phyloP scores from a whole-genome alignment of 2,113 vertebrate genomes.

The Peucedramus taeniatus region DNA sequence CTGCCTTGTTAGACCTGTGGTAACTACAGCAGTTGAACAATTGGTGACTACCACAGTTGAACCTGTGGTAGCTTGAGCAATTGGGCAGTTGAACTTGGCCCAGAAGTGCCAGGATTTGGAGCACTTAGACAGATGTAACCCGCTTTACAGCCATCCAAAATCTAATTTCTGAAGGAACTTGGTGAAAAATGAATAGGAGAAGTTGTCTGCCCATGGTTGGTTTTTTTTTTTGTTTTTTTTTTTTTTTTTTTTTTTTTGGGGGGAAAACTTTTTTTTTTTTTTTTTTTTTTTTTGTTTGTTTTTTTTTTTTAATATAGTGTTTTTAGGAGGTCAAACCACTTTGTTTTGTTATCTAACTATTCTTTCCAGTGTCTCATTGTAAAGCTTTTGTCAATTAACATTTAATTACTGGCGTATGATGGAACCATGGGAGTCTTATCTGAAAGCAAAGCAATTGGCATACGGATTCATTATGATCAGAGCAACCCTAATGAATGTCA shows the following conservation, averaged over 20 bases:
- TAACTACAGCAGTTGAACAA: background rate
- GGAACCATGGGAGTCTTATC: conserved; percentile 14
- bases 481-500: conserved; percentile 38
- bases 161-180: background rate
- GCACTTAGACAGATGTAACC: background rate
- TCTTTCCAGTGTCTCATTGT: background rate
- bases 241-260: no score
- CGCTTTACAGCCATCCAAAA: background rate
- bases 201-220: background rate
- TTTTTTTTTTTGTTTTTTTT: no score
- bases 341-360: background rate
- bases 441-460: conserved; percentile 29
- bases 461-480: conserved; percentile 26
- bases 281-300: rapidly evolving
- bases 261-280: rapidly evolving
- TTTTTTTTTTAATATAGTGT: background rate
- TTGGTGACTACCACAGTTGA: no score
- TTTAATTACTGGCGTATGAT: conserved; percentile 7
- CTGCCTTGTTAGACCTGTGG: background rate
- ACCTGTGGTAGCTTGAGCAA: background rate
- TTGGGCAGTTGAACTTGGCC: background rate
- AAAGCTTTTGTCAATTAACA: conserved; percentile 44
- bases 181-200: background rate
- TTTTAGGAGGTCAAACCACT: background rate
- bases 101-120: background rate